These are phyloP conservation scores for Andrena dorsata DNA, from an alignment of 2,888 invertebrate species.

Conservation along the genomic window DNA sequence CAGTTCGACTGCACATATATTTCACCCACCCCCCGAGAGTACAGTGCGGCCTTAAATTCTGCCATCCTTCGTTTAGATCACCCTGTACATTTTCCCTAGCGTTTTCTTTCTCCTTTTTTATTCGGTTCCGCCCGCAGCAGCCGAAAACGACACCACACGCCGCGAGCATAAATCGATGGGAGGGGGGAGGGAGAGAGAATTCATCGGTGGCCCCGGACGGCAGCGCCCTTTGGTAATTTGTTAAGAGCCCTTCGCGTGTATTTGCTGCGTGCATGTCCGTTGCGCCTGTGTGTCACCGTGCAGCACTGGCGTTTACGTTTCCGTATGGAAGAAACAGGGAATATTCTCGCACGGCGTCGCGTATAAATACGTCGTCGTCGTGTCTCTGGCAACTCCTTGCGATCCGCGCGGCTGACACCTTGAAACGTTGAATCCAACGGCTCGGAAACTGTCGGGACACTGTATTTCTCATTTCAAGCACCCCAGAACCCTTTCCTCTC, in stretches of 20 bases:
- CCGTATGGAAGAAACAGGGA: background rate
- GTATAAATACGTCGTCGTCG: background rate
- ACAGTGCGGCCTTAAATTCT: background rate
- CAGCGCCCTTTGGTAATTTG: slow-evolving; percentile 58
- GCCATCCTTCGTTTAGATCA: background rate
- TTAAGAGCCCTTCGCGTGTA: slow-evolving; percentile 44
- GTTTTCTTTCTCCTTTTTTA: background rate
- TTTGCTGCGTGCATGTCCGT: background rate
- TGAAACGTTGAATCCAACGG: background rate
- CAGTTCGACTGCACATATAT: background rate
- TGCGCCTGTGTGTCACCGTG: background rate
- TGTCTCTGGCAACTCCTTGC: background rate
- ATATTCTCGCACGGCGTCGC: slow-evolving; percentile 3
- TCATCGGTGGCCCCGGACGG: slow-evolving; percentile 48
- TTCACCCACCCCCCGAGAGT: background rate
- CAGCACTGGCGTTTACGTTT: background rate
- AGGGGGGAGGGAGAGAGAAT: slow-evolving; percentile 44
- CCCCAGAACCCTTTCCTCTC: background rate
- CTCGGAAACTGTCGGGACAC: background rate
- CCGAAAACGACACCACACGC: slow-evolving; percentile 59
- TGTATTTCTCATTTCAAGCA: background rate
- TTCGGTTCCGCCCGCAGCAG: slow-evolving; percentile 24
- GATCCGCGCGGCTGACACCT: background rate
- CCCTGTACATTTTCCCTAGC: background rate
- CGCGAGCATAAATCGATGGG: slow-evolving; percentile 66